Evolutionary conservation across 2,888 invertebrate species (phyloP).

Genomic region (Sacculina carcini): DNA sequence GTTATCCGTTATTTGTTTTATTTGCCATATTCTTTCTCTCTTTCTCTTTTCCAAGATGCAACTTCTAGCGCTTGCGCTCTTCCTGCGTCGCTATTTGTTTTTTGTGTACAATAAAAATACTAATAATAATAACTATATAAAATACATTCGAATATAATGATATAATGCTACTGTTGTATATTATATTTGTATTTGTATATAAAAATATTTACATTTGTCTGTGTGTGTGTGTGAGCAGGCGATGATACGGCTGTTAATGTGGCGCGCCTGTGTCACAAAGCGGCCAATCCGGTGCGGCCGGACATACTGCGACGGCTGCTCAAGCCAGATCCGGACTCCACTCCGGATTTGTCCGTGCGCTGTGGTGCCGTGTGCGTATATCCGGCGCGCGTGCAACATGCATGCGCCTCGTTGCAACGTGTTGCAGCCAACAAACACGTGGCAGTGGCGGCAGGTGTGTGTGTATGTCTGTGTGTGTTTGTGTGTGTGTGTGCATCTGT

Average conservation of each 20-base stretch:
- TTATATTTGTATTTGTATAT: neutral
- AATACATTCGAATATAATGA: no score
- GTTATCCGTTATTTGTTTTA: no score
- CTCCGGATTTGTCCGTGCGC: conserved; percentile 19
- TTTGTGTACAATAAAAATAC: no score
- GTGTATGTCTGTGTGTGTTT: no score
- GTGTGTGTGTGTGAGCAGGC: conserved; percentile 14
- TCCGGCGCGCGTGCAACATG: conserved; percentile 55
- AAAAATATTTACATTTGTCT: neutral
- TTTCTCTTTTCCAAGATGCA: no score
- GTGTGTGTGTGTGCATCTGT: no score
- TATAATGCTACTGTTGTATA: no score
- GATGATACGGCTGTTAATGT: conserved; percentile 35
- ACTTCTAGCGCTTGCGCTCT: no score
- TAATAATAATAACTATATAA: no score
- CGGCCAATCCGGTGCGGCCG: conserved; percentile 23
- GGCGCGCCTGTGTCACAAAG: conserved; percentile 49
- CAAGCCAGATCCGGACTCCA: no score
- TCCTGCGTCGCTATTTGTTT: no score
- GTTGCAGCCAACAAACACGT: conserved; percentile 30
- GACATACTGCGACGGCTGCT: conserved; percentile 20
- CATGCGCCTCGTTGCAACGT: conserved; percentile 29
- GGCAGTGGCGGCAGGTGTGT: conserved; percentile 50
- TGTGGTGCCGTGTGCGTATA: conserved; percentile 91
- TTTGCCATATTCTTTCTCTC: no score